Base-by-base conservation (phyloP, 2,888 invertebrate species). In the Melinaea menophilus region DNA sequence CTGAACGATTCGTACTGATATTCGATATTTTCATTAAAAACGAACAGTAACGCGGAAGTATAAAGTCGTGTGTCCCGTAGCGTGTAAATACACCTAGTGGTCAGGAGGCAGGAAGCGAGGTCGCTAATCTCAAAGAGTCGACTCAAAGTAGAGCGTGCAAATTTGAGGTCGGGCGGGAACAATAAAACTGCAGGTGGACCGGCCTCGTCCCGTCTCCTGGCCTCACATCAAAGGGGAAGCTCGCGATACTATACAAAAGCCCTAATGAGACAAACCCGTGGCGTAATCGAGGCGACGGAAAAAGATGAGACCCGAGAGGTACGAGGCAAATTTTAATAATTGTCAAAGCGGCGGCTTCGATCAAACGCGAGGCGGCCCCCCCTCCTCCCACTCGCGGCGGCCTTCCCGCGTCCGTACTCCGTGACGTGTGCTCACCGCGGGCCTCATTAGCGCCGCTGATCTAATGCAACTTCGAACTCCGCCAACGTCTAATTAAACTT, bases 261-360 rank as follows among this genome's bases (percentile, higher is more conserved):
- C 88, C 87, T 90, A 90, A 90, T 90, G 90, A 90, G 90, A 90
- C 90, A 88, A 90, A 90, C 89, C 88, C 90, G 89, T 86, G 84
- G 88, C 87, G 88, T 90, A 90, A 88, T 88, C 89, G 90, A 90
- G 89, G 88, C 89, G 89, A 89, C 75, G 75, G 90, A 87, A 90
- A 90, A 88, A 90, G 90, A 90, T 90, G 90, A 90, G 87, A 85
- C 88, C 84, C 82, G 88, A 86, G 88, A 86, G 88, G 88, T 88
- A 88, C 89, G 88, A 86, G 90, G 90, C 91, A 88, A 90, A 91
- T 91, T 91, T 91, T 91, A 91, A 91, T 91, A 91, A 91, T 91
- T 91, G 91, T 91, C 91, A 91, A 91, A 91, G 91, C 91, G 90
- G 87, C 90, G 90, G 91, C 87, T 81, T 79, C 90, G 89, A 90